phyloP scores from a whole-genome alignment of 2,797 vertebrate genomes.

The Chloroceryle amazona region DNA sequence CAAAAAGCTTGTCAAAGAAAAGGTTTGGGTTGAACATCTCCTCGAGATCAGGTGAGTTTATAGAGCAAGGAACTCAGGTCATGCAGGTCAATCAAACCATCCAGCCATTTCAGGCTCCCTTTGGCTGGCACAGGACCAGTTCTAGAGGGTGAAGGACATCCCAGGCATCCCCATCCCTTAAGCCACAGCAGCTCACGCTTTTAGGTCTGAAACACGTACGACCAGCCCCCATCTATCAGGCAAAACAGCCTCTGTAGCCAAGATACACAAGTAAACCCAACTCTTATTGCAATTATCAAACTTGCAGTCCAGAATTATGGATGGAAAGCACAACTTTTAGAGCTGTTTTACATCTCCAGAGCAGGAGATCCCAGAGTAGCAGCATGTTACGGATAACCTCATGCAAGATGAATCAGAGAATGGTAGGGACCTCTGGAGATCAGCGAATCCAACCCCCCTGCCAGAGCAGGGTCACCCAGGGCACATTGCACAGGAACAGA shows the following conservation, averaged over 20 bases:
- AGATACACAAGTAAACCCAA: neutral
- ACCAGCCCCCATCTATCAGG: accelerated
- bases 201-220: neutral
- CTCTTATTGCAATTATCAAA: neutral
- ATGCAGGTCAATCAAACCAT: neutral
- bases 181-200: accelerated
- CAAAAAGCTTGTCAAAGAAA: neutral
- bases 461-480: no score
- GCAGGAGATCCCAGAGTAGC: neutral
- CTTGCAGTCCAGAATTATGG: neutral
- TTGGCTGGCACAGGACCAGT: neutral
- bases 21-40: neutral
- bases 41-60: neutral
- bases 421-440: no score
- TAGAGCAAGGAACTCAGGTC: neutral
- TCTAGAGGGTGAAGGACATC: neutral
- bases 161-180: neutral
- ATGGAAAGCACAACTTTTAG: neutral
- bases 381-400: no score
- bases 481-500: no score
- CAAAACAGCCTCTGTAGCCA: neutral
- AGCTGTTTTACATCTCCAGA: neutral
- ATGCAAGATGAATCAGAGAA: neutral
- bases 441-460: no score
- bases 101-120: neutral